Base-by-base conservation (phyloP, 2,797 vertebrate species). In the Micropoecilia bifurca region DNA sequence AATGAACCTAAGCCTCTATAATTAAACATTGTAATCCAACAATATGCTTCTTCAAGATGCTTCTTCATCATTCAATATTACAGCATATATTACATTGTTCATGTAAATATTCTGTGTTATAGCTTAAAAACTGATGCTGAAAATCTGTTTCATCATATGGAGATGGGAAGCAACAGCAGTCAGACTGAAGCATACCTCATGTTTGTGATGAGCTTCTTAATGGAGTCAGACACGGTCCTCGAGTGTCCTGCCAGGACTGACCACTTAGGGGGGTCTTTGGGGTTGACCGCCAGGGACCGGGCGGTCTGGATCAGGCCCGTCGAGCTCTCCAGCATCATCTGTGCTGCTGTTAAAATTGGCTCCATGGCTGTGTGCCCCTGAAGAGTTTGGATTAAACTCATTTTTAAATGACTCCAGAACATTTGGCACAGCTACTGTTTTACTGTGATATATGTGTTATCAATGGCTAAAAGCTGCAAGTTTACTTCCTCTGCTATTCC, bases 161-260 rank as follows among this genome's bases (percentile, higher is more conserved):
- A 28, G 25, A n/a, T 41, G 43, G 45, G 68, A 73, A 14, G 48
- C 45, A 63, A 5, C 3, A 36, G 75, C 1, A 59, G 30, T 13
- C 3, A 20, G 71, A 71, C 25, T 10, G 57, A 22, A 9, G 28
- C 16, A 88, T 91, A 99, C 99, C 99, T 98, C 98, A 99, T 99
- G 93, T 97, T 99, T 77, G 99, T 99, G 82, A 99, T 99, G 36
- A 99, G 96, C 80, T 98, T 99, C 96, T 99, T 99, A 92, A 99
- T 99, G 88, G 98, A 99, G 88, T 99, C 99, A 0, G 99, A 99
- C 87, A 99, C 98, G 0, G 98, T 99, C 45, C 98, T 97, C 0
- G 99, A 99, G 90, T 99, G 98, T 45, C 98, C 96, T 0, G 98
- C 99, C 68, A 99, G 95, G 83, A 99, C 97, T 0, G 99, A 99